Conservation (phyloP, 2,888 invertebrate genomes). For the Malachius bipustulatus region DNA sequence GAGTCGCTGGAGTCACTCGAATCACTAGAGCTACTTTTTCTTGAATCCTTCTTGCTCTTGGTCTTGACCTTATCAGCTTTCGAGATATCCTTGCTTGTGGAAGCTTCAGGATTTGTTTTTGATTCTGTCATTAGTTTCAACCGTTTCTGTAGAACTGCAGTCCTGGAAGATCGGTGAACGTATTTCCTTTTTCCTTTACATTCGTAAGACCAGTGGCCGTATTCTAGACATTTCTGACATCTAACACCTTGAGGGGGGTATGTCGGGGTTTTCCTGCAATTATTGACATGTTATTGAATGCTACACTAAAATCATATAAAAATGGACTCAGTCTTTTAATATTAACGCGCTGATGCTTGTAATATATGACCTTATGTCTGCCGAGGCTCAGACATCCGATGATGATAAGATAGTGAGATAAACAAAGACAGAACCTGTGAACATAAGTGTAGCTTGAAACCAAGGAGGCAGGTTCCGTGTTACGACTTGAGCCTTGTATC, state of each 20-base stretch:
- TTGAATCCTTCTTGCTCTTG: conserved; percentile 13
- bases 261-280: conserved; percentile 48
- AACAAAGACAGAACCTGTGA: no score
- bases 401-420: no score
- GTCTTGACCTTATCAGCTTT: conserved; percentile 16
- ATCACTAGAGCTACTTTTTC: conserved; percentile 17
- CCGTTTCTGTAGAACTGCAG: conserved; percentile 62
- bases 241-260: conserved; percentile 62
- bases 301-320: no score
- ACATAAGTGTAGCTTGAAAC: no score
- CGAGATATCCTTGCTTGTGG: conserved; percentile 11
- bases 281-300: no score
- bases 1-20: conserved; percentile 13
- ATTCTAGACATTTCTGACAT: conserved; percentile 87
- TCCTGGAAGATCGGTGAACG: conserved; percentile 71
- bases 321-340: no score
- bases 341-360: no score
- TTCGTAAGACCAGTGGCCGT: conserved; percentile 91
- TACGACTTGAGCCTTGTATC: no score
- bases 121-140: conserved; percentile 41
- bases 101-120: conserved; percentile 13
- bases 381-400: no score
- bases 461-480: no score
- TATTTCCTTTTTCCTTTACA: conserved; percentile 85
- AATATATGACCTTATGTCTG: no score